phyloP scores from a whole-genome alignment of 1,140 invertebrate genomes.

The Rhagoletis pomonella region DNA sequence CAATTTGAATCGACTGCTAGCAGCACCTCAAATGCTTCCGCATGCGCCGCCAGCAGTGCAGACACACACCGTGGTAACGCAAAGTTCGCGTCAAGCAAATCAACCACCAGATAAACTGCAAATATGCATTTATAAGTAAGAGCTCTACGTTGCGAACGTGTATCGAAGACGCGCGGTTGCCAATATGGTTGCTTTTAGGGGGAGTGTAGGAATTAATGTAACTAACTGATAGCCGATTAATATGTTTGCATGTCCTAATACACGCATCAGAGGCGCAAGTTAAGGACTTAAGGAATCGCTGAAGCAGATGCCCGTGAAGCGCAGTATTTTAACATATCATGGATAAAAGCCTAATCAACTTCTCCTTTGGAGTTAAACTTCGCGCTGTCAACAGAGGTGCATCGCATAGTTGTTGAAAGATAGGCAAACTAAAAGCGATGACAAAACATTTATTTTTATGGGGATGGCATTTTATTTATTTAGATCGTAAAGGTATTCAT shows the following conservation, averaged over 20 bases:
- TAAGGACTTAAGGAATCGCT: not conserved
- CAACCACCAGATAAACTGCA: not conserved
- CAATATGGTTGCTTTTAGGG: not conserved
- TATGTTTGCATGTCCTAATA: slow-evolving; percentile 5
- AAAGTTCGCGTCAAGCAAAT: not conserved
- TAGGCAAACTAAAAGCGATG: not conserved
- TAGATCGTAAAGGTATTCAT: not conserved
- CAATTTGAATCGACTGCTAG: slow-evolving; percentile 78
- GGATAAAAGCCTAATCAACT: not conserved
- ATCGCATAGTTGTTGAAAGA: not conserved
- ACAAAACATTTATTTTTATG: not conserved
- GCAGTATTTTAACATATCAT: not conserved
- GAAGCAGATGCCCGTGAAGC: not conserved
- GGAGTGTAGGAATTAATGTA: slow-evolving; percentile 16
- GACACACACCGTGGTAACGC: not conserved
- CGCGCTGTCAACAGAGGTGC: not conserved
- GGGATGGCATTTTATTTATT: not conserved
- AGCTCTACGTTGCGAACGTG: not conserved
- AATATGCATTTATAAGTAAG: not conserved
- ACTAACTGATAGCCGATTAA: not conserved
- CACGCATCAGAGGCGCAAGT: not conserved
- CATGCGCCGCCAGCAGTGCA: not conserved
- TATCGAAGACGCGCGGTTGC: not conserved
- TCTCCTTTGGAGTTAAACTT: not conserved
- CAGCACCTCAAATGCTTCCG: not conserved